These are phyloP conservation scores for Himalopsyche tibetana DNA, from an alignment of 2,888 invertebrate species.

Conservation along the genomic window DNA sequence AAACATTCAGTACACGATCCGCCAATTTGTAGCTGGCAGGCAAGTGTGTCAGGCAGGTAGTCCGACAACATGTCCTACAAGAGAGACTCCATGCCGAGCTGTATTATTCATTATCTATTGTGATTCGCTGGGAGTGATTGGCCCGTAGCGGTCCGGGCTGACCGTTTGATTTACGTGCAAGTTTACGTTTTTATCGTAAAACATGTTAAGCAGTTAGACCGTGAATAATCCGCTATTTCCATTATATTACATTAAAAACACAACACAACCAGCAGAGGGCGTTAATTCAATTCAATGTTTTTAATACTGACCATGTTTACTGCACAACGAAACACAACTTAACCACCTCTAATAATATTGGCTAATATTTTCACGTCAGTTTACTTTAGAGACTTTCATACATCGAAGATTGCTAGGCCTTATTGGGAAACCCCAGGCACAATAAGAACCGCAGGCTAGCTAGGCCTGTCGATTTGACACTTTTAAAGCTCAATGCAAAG, in stretches of 20 bases:
- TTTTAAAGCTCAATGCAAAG: too few relatives aligned
- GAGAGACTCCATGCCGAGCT: background rate
- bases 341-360: too few relatives aligned
- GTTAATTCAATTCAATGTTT: too few relatives aligned
- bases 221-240: conserved; percentile 8
- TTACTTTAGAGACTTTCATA: too few relatives aligned
- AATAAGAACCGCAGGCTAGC: too few relatives aligned
- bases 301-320: too few relatives aligned
- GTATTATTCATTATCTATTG: background rate
- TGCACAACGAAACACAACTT: too few relatives aligned
- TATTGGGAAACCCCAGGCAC: too few relatives aligned
- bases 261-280: background rate
- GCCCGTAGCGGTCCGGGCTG: background rate
- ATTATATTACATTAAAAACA: background rate
- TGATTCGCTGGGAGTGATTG: background rate
- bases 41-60: conserved; percentile 49
- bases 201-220: background rate
- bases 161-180: conserved; percentile 5
- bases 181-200: background rate
- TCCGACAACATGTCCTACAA: background rate
- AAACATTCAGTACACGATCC: conserved; percentile 29
- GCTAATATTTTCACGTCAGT: too few relatives aligned
- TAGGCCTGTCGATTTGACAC: too few relatives aligned
- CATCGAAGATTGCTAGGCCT: too few relatives aligned
- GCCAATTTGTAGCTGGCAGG: conserved; percentile 49